These are phyloP conservation scores for Mercenaria mercenaria DNA, from an alignment of 1,140 invertebrate species.

Conservation along the genomic window DNA sequence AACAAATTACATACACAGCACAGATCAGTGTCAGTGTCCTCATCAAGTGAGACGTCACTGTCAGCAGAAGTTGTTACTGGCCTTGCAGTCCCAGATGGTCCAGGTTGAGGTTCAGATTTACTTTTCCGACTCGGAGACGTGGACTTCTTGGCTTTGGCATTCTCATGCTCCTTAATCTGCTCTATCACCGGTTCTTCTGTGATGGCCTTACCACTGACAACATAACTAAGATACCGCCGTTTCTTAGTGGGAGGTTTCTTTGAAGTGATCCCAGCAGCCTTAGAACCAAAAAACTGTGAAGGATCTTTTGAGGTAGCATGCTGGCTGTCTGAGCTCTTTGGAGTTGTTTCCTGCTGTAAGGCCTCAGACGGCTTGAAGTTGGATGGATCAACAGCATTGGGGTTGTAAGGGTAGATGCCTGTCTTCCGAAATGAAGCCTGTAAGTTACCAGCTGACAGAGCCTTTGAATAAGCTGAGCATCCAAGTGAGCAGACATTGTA, in stretches of 20 bases:
- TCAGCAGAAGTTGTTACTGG: not conserved
- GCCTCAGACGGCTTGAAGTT: constrained; percentile 35
- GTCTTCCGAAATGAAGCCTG: constrained; percentile 37
- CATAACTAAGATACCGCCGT: constrained; percentile 3
- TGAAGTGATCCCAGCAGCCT: not conserved
- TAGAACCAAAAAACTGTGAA: not conserved
- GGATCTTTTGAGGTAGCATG: not conserved
- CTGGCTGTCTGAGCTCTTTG: not conserved
- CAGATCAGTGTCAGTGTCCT: constrained; percentile 30
- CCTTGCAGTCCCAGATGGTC: not conserved
- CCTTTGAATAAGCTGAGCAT: not conserved
- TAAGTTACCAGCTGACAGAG: constrained; percentile 33
- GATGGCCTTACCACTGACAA: constrained; percentile 8
- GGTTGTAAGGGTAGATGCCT: constrained; percentile 60
- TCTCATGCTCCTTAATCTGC: not conserved
- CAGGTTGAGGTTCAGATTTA: not conserved
- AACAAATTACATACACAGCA: constrained; percentile 39
- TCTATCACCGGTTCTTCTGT: constrained; percentile 12
- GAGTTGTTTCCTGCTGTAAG: constrained; percentile 16
- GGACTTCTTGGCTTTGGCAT: not conserved
- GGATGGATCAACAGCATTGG: not conserved
- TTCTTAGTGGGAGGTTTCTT: constrained; percentile 29
- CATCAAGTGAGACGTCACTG: constrained; percentile 14
- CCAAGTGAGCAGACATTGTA: constrained; percentile 15
- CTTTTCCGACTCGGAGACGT: not conserved